phyloP scores from a whole-genome alignment of 2,888 invertebrate genomes.

The Lamellibrachia satsuma region DNA sequence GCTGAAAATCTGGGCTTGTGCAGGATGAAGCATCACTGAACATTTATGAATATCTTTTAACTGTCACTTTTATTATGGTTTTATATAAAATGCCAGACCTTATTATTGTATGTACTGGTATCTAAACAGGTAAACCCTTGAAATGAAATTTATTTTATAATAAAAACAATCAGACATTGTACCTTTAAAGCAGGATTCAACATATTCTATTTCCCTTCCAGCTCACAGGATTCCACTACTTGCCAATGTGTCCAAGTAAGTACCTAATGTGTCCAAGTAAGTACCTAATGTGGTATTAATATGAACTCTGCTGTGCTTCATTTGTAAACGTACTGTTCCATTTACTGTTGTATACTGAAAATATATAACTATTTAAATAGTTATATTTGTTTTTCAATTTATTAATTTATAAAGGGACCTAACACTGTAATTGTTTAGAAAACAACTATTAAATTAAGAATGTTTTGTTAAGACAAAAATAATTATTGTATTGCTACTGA shows the following conservation, averaged over 20 bases:
- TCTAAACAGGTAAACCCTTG: neutral
- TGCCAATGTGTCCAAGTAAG: constrained; percentile 3
- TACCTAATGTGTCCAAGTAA: neutral
- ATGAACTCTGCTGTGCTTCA: too few species aligned
- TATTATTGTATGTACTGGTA: too few species aligned
- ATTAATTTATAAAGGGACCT: neutral
- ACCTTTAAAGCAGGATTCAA: neutral
- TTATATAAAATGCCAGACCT: too few species aligned
- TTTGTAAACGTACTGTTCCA: too few species aligned
- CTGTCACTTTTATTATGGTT: too few species aligned
- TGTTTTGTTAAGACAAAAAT: neutral
- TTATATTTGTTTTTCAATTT: neutral
- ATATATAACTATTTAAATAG: neutral
- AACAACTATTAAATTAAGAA: neutral
- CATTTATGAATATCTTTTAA: too few species aligned
- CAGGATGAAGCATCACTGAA: too few species aligned
- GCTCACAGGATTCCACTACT: neutral
- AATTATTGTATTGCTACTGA: too few species aligned
- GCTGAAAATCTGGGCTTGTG: too few species aligned
- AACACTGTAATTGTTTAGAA: neutral
- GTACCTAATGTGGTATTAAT: neutral
- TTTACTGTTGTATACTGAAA: too few species aligned
- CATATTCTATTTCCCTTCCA: neutral
- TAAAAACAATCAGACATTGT: neutral
- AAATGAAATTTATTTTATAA: neutral